A percentile compares a stretch with the other conserved stretches of the same genome.
Evolutionary conservation across 2,888 invertebrate genomes (phyloP).

Genomic region (Axea sp.): DNA sequence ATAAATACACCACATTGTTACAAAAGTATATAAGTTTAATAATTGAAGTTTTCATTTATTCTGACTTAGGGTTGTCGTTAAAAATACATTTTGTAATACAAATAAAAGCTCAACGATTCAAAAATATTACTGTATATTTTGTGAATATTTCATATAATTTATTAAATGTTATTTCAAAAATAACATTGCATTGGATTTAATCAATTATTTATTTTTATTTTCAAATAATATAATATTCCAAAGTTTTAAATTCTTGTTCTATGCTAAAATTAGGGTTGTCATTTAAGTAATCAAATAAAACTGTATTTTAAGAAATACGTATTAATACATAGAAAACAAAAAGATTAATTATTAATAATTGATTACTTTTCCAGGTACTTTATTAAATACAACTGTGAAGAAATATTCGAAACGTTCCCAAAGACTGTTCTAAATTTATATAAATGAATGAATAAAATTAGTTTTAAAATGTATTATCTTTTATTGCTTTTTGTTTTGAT

Average conservation of each 20-base stretch:
- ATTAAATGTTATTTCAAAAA: too few relatives aligned
- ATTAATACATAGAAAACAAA: constrained; percentile 26
- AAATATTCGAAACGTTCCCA: constrained; percentile 61
- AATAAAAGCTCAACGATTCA: too few relatives aligned
- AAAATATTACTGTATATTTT: constrained; percentile 48
- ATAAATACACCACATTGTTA: constrained; percentile 29
- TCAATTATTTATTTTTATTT: too few relatives aligned
- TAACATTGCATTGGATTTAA: too few relatives aligned
- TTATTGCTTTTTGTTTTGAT: constrained; percentile 38
- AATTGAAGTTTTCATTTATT: constrained; percentile 21
- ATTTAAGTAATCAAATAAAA: constrained; percentile 38
- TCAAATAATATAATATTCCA: too few relatives aligned
- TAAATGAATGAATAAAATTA: constrained; percentile 46
- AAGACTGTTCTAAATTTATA: constrained; percentile 58
- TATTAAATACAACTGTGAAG: constrained; percentile 59
- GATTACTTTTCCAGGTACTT: constrained; percentile 60
- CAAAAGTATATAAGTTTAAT: constrained; percentile 1
- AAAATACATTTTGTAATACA: constrained; percentile 2
- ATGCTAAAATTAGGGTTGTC: constrained; percentile 55
- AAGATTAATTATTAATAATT: constrained; percentile 56
- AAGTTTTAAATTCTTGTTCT: constrained; percentile 29
- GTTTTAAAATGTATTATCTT: constrained; percentile 44
- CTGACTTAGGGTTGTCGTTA: constrained; percentile 51
- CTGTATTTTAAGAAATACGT: constrained; percentile 21
- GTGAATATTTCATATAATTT: constrained; percentile 1